These are phyloP conservation scores for Drosophila nasuta DNA, from an alignment of 1,140 invertebrate species.

Conservation along the genomic window DNA sequence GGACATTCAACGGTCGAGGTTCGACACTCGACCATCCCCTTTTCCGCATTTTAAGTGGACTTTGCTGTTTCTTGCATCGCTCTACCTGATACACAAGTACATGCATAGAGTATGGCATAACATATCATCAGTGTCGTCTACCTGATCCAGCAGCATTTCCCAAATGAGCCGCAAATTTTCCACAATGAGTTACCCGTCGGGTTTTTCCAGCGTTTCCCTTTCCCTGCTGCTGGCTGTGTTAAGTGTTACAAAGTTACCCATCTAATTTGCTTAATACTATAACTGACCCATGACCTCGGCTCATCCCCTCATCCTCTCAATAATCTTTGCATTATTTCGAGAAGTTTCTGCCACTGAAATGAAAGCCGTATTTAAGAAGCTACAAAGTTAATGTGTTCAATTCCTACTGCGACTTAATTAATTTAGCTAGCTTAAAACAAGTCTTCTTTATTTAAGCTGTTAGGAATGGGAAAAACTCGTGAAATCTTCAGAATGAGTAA, in stretches of 20 bases:
- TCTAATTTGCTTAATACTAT: conserved; percentile 40
- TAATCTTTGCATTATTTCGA: conserved; percentile 6
- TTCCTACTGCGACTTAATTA: neutral
- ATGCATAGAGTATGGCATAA: neutral
- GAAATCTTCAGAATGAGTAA: no score
- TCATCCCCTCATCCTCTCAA: neutral
- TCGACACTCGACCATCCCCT: conserved; percentile 2
- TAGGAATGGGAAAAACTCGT: no score
- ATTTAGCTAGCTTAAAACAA: no score
- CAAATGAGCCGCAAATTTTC: conserved; percentile 75
- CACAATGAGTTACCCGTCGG: conserved; percentile 67
- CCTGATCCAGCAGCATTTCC: conserved; percentile 15
- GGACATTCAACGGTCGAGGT: no score
- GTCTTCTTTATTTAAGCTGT: no score
- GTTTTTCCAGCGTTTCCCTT: conserved; percentile 54
- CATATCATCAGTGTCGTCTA: conserved; percentile 9
- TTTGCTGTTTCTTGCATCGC: conserved; percentile 15
- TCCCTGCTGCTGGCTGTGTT: neutral
- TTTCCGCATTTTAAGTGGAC: conserved; percentile 29
- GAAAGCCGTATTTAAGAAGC: neutral
- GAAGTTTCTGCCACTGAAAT: conserved; percentile 3
- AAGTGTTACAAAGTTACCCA: conserved; percentile 58
- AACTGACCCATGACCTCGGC: neutral
- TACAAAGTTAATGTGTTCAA: neutral
- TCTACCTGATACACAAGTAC: conserved; percentile 49